Percentiles rank a stretch among this genome's conserved stretches.
These are phyloP conservation scores for Thumatha senex DNA, from an alignment of 2,888 invertebrate genomes.

Conservation along the genomic window DNA sequence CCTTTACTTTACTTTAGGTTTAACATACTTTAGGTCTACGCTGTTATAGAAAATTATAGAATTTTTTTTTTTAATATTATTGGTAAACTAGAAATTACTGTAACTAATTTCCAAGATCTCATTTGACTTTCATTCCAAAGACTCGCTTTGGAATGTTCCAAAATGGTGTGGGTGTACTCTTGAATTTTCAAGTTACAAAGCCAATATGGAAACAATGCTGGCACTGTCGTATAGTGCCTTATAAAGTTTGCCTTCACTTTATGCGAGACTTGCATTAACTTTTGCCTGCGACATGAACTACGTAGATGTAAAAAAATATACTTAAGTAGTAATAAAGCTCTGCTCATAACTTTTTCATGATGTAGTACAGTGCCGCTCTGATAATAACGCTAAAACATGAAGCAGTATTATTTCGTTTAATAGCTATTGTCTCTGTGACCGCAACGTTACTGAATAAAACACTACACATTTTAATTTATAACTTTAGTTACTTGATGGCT, in stretches of 20 bases:
- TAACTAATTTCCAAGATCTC: constrained; percentile 43
- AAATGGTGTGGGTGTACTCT: constrained; percentile 47
- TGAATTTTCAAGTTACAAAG: constrained; percentile 64
- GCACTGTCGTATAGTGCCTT: constrained; percentile 55
- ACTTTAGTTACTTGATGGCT: too few relatives aligned
- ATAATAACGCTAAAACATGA: too few relatives aligned
- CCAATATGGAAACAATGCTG: constrained; percentile 69
- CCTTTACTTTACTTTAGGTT: too few relatives aligned
- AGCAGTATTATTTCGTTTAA: too few relatives aligned
- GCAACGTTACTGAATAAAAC: too few relatives aligned
- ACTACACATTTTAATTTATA: too few relatives aligned
- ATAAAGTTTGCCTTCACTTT: constrained; percentile 58
- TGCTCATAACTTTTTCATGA: constrained; percentile 1
- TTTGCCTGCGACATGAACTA: neutral
- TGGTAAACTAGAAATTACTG: constrained; percentile 10
- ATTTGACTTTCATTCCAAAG: constrained; percentile 38
- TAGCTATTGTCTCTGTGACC: too few relatives aligned
- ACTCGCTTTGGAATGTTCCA: constrained; percentile 45
- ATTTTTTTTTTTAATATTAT: too few relatives aligned
- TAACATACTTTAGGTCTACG: too few relatives aligned
- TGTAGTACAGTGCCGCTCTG: constrained; percentile 6
- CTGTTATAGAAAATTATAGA: too few relatives aligned
- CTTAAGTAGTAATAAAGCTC: too few relatives aligned
- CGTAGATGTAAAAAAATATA: constrained; percentile 47
- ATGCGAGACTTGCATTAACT: constrained; percentile 38